Evolutionary conservation across 2,113 vertebrate species (phyloP).

Genomic region (Cinclus cinclus): DNA sequence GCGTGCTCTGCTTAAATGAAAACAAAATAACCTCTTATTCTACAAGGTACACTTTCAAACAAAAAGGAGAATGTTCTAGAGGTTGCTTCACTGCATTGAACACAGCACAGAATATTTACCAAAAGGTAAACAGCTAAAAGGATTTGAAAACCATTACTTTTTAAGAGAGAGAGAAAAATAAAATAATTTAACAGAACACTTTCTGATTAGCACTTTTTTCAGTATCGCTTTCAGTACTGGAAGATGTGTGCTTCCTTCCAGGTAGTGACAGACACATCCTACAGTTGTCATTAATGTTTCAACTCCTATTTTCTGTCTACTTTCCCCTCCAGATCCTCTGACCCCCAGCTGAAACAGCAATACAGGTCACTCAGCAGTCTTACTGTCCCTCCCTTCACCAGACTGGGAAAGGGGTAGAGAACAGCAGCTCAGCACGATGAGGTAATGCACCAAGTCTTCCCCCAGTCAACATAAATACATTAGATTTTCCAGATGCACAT

Average conservation of each 20-base stretch:
- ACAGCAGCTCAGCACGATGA: neutral
- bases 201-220: neutral
- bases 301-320: slow-evolving; percentile 48
- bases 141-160: neutral
- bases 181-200: neutral
- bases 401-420: slow-evolving; percentile 15
- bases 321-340: slow-evolving; percentile 18
- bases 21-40: neutral
- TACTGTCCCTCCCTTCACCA: neutral
- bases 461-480: slow-evolving; percentile 12
- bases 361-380: neutral
- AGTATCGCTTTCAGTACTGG: slow-evolving; percentile 23
- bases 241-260: neutral
- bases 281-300: neutral
- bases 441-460: neutral
- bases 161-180: neutral
- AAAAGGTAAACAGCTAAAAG: neutral
- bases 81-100: neutral
- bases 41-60: neutral
- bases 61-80: neutral
- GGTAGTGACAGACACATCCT: neutral
- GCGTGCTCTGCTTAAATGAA: neutral
- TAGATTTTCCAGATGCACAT: slow-evolving; percentile 59
- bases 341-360: slow-evolving; percentile 22
- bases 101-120: fast-evolving